Base-by-base conservation (phyloP, 2,888 invertebrate genomes). In the Rambutsinella grinnellia region DNA sequence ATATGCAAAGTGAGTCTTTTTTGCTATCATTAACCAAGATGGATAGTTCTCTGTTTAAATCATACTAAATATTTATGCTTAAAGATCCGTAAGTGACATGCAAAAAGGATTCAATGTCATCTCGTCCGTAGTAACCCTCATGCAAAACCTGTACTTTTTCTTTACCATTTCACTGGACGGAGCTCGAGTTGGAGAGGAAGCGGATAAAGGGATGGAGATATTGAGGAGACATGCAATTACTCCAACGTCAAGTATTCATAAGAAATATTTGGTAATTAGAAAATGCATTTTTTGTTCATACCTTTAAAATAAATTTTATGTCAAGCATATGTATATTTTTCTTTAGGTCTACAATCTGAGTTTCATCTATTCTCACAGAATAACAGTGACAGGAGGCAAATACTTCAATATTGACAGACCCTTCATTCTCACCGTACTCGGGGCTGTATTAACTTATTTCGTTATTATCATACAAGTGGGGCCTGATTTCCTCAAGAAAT, bases 391-490 rank as follows among this genome's bases (percentile, higher is more conserved):
- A 0, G 83, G 82, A 44, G 83, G 82, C 19, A 80, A 81, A 62
- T 83, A 70, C 51, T 83, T 83, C 57, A 27, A 58, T 0, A 58
- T 83, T 60, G 82, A 83, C 44, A 57, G 81, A 19, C 83, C 83
- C 8, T 82, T 83, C 21, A 78, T 83, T n/a, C 72, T 83, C 3
- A 83, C 81, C n/a, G 82, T 83, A 19, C 36, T 83, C 2, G 81
- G 82, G 26, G 79, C 81, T 0, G 82, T 82, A 10, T 70, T 82
- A 23, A 83, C 83, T 1, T 83, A 83, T 60, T 83, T 83, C 44
- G 79, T 83, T 1, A 83, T 83, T n/a, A 77, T 83, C 6, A 27
- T 83, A 5, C 83, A 83, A 74, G 76, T 81, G 26, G 76, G 80
- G 10, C 72, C 72, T n/a, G n/a, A n/a, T n/a, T n/a, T n/a, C n/a